phyloP scores from a whole-genome alignment of 1,140 invertebrate genomes.

The Ceratina calcarata region DNA sequence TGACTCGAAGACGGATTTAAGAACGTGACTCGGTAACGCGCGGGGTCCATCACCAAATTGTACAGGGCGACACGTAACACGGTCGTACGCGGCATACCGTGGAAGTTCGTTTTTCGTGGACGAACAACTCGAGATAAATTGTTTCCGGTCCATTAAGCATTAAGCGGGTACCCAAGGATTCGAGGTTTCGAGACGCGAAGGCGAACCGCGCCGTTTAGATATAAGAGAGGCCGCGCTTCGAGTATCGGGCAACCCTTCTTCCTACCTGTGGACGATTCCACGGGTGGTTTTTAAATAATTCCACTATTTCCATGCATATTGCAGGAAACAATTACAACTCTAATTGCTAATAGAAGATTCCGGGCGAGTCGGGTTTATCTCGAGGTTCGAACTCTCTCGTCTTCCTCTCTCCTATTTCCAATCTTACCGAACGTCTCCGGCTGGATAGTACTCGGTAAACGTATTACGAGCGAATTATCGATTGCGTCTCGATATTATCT shows the following conservation, averaged over 20 bases:
- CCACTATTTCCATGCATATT: slow-evolving; percentile 81
- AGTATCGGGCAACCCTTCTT: no score
- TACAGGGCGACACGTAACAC: slow-evolving; percentile 42
- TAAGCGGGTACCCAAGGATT: slow-evolving; percentile 63
- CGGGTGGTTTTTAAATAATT: slow-evolving; percentile 81
- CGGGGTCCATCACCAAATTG: slow-evolving; percentile 19
- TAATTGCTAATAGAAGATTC: slow-evolving; percentile 82
- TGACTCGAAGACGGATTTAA: slow-evolving; percentile 11
- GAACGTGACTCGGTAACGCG: slow-evolving; percentile 39
- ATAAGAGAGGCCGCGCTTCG: slow-evolving; percentile 44
- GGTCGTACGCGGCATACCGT: no score
- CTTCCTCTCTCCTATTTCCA: slow-evolving; percentile 35
- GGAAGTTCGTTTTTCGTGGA: slow-evolving; percentile 21
- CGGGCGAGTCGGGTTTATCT: slow-evolving; percentile 80
- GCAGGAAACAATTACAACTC: slow-evolving; percentile 81
- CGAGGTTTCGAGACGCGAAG: slow-evolving; percentile 53
- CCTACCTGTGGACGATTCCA: slow-evolving; percentile 7
- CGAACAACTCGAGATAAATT: slow-evolving; percentile 67
- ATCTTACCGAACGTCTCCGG: slow-evolving; percentile 42
- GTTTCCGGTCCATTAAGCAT: slow-evolving; percentile 76
- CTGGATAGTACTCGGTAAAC: slow-evolving; percentile 20
- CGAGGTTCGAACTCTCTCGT: slow-evolving; percentile 64
- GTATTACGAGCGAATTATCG: slow-evolving; percentile 27
- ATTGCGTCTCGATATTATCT: slow-evolving; percentile 2
- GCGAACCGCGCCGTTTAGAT: slow-evolving; percentile 55